Evolutionary conservation across 2,113 vertebrate genomes (phyloP), one percentile per base, ranked within the genome.

Genomic region (Vanacampus margaritifer): DNA sequence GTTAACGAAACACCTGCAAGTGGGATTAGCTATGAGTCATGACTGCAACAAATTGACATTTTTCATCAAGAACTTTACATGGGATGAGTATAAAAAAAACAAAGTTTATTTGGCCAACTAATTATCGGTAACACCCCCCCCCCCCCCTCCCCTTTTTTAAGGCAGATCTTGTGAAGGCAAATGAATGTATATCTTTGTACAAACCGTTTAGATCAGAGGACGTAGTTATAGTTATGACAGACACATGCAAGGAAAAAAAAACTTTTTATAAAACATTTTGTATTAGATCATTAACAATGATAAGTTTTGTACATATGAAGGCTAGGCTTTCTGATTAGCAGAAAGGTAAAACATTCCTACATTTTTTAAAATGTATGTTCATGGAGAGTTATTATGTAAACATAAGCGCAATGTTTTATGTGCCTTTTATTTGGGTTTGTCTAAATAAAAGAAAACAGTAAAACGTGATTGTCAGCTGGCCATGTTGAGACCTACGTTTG

Each of bases 221-320:
- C 90, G 91, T 94, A 57, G 89, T 93, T 94, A 96, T 61, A 61
- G 94, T 91, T 91, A 94, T 75, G 84, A 86, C 88, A 89, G 85
- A 89, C 78, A 89, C 77, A 80, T 90, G 82, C 81, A 94, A 92
- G 87, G 81, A 86, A 92, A 90, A 91, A 94, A 90, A 94, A 95
- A 80, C 80, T 96, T 98, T 97, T 97, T 98, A 96, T 97, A 96
- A 96, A 94, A 43, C 93, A 93, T 98, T 91, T 98, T 98, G 94
- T 98, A 97, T 96, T 96, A 97, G 95, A 95, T 96, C 94, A 96
- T 96, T 95, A 98, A 97, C 95, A 95, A 94, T 93, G 95, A 94
- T 95, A 95, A 95, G 93, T 98, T 88, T 98, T 98, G 94, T 97
- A 97, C 93, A 97, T 96, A 98, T 90, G 89, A 96, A 95, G 91